These are phyloP conservation scores for Galeruca laticollis DNA, from an alignment of 2,888 invertebrate genomes.

Conservation along the genomic window DNA sequence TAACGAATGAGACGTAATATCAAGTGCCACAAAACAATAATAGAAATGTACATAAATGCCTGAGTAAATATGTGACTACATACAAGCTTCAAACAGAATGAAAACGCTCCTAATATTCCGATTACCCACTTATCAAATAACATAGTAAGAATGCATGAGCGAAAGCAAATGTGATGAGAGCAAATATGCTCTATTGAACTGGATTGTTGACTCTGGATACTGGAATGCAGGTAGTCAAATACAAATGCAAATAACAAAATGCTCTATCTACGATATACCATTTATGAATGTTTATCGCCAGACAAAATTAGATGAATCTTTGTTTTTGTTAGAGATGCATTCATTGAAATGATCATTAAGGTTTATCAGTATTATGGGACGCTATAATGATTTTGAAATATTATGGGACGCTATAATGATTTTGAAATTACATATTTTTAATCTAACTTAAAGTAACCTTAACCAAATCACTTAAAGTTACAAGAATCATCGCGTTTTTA, in stretches of 20 bases:
- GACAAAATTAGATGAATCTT: neutral
- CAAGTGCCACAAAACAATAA: neutral
- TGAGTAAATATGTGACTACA: neutral
- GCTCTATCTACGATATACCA: neutral
- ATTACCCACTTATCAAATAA: conserved; percentile 5
- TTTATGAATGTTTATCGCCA: neutral
- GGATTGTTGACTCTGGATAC: neutral
- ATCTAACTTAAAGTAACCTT: too few relatives aligned
- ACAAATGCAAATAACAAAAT: neutral
- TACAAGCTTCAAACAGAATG: neutral
- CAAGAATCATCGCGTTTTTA: too few relatives aligned
- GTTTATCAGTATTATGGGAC: too few relatives aligned
- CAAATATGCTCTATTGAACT: neutral
- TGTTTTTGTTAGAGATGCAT: neutral
- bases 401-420: too few relatives aligned
- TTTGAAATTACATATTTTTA: too few relatives aligned
- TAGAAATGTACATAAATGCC: neutral
- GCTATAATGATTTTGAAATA: too few relatives aligned
- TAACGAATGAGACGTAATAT: neutral
- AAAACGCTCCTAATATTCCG: neutral
- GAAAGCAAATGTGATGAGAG: neutral
- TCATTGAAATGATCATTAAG: too few relatives aligned
- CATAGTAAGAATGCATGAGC: conserved; percentile 1
- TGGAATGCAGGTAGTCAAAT: neutral
- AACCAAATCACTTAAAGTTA: too few relatives aligned